Conservation (phyloP, 1,140 invertebrate species). For the Ostrea edulis region DNA sequence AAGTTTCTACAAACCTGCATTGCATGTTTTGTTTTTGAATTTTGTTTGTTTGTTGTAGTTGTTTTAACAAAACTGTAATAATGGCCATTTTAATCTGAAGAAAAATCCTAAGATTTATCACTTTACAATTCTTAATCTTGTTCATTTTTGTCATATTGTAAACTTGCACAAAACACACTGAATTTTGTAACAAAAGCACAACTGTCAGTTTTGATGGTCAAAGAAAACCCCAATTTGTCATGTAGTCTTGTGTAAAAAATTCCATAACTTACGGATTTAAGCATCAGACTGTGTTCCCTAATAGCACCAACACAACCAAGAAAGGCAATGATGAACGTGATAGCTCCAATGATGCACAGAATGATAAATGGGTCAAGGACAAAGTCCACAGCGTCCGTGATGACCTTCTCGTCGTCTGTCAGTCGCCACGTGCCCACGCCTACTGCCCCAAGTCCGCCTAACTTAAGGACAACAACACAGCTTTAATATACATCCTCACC, state of each 20-base stretch:
- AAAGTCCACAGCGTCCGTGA: constrained; percentile 93
- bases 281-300: constrained; percentile 93
- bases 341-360: constrained; percentile 91
- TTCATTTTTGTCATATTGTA: too few species aligned
- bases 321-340: constrained; percentile 95
- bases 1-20: too few species aligned
- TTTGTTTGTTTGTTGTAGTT: too few species aligned
- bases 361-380: constrained; percentile 94
- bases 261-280: constrained; percentile 90
- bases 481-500: not conserved
- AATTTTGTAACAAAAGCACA: too few species aligned
- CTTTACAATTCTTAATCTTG: too few species aligned
- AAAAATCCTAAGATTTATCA: too few species aligned
- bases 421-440: constrained; percentile 94
- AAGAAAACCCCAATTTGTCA: too few species aligned
- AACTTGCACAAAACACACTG: too few species aligned
- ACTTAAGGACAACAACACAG: constrained; percentile 80
- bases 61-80: too few species aligned
- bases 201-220: too few species aligned
- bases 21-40: too few species aligned
- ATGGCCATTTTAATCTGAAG: too few species aligned
- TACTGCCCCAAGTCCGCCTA: constrained; percentile 90
- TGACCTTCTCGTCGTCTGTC: constrained; percentile 91
- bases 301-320: constrained; percentile 95
- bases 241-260: not conserved